Conservation (phyloP, 2,888 invertebrate species). For the Idaea dimidiata region DNA sequence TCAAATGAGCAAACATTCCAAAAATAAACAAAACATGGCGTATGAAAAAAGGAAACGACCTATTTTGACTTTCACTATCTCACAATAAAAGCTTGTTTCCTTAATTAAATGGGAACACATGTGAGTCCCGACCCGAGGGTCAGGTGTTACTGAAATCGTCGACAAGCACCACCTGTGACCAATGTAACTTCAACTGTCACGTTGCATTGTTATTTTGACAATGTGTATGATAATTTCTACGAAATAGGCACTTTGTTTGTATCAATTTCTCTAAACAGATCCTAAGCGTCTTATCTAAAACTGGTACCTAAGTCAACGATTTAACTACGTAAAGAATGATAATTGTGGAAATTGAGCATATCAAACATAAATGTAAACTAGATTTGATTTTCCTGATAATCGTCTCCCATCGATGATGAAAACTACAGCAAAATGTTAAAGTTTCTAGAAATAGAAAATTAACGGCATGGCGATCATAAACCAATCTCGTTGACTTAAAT, state of each 20-base stretch:
- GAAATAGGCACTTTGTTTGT: background rate
- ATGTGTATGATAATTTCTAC: background rate
- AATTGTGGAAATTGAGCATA: no score
- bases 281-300: background rate
- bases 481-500: no score
- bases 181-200: slow-evolving; percentile 26
- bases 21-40: slow-evolving; percentile 1
- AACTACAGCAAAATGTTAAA: no score
- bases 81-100: slow-evolving; percentile 43
- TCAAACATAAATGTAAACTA: no score
- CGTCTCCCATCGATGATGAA: no score
- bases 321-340: background rate
- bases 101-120: slow-evolving; percentile 51
- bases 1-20: background rate
- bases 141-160: slow-evolving; percentile 40
- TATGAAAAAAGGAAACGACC: slow-evolving; percentile 4
- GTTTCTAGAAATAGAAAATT: no score
- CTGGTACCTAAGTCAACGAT: background rate
- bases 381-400: no score
- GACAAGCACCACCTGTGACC: slow-evolving; percentile 26
- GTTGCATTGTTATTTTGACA: slow-evolving; percentile 8
- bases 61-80: slow-evolving; percentile 22
- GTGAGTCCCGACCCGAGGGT: slow-evolving; percentile 39
- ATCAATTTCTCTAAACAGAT: background rate
- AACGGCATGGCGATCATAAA: no score